Evolutionary conservation across 2,797 vertebrate genomes (phyloP), one percentile per base, ranked within the genome.

Genomic region (Cirrhinus mrigala): DNA sequence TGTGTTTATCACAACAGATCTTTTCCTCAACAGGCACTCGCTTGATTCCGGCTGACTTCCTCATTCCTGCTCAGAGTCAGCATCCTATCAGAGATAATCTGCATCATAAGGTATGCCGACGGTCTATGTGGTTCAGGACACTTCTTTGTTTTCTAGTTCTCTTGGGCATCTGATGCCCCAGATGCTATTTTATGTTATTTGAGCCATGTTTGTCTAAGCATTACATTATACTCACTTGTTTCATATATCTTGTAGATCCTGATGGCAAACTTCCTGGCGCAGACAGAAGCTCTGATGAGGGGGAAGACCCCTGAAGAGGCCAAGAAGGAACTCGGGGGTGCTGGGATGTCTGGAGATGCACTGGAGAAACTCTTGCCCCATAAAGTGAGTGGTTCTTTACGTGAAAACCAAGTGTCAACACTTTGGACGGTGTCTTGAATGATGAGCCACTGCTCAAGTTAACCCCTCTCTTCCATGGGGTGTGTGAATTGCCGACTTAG

Each of bases 281-380:
- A 99, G 93, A 99, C 98, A 0, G 98, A 99, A 89, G 98, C 98
- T 84, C 87, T 99, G 91, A 99, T 99, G 98, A 98, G 93, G 87
- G 98, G 98, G 6, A 99, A 99, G 90, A 97, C 96, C 0, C 81
- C 95, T 0, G 97, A 97, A 1, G 98, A 99, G 91, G 98, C 97
- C 80, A 96, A 86, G 78, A 97, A 96, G 87, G 98, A 99, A 90
- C 94, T 99, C 66, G 95, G 98, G 89, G 97, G 95, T 0, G 88
- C 96, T 0, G 97, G 98, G 9, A 90, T 96, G 91, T 96, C 94
- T 3, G 96, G 95, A 1, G 96, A 96, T 1, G 92, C 94, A 0
- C 87, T 99, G 84, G 97, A 98, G 84, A 98, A 98, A 86, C 96
- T 99, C 33, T 93, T 99, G 85, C 98, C 97, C 1, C 98, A 99